These are phyloP conservation scores for Aporophyla nigra DNA, from an alignment of 2,888 invertebrate genomes.

Conservation along the genomic window DNA sequence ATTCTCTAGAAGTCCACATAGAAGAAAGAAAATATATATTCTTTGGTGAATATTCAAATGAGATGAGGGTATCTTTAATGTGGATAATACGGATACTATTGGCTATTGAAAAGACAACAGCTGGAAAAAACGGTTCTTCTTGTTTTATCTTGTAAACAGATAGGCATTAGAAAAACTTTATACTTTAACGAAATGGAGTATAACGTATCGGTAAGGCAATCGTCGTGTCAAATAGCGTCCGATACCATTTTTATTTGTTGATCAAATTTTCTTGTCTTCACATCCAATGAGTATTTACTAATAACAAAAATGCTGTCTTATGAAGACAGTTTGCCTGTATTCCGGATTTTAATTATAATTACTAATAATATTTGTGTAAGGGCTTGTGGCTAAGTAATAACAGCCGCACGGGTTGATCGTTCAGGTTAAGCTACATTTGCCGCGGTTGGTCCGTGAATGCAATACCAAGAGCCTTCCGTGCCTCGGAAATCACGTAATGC, in stretches of 20 bases:
- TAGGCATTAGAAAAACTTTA: neutral
- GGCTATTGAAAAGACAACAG: constrained; percentile 58
- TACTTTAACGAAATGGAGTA: constrained; percentile 1
- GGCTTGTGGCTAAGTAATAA: too few relatives aligned
- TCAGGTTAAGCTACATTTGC: too few relatives aligned
- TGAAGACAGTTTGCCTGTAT: too few relatives aligned
- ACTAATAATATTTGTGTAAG: too few relatives aligned
- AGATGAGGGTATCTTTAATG: constrained; percentile 63
- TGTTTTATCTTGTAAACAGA: constrained; percentile 50
- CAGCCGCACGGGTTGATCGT: too few relatives aligned
- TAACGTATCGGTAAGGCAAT: neutral
- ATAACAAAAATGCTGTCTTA: neutral
- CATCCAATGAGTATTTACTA: too few relatives aligned
- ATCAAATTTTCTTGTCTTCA: neutral
- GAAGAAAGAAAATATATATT: constrained; percentile 41
- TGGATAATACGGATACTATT: constrained; percentile 53
- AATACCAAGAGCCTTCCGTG: too few relatives aligned
- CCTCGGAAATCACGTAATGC: too few relatives aligned
- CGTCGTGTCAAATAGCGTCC: neutral
- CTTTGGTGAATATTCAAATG: constrained; percentile 57
- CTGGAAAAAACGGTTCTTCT: constrained; percentile 48
- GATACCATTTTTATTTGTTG: too few relatives aligned
- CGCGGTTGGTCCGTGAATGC: too few relatives aligned
- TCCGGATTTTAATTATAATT: too few relatives aligned
- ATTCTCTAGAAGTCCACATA: constrained; percentile 33